Percentiles rank a stretch among this genome's conserved stretches.
Conservation (phyloP, 2,888 invertebrate species). For the Allophyes oxyacanthae region DNA sequence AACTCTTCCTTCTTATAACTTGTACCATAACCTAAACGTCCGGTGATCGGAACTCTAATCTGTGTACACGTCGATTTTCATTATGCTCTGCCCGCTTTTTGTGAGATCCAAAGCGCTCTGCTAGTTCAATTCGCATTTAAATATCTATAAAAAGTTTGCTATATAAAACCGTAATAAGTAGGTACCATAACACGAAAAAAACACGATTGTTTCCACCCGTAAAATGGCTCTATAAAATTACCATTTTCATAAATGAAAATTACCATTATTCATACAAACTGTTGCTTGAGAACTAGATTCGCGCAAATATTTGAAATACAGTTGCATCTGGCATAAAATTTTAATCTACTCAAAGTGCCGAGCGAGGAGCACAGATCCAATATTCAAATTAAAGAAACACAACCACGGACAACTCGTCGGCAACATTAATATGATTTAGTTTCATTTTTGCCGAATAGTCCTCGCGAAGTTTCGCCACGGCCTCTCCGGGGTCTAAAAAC, state of each 20-base stretch:
- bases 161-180: neutral
- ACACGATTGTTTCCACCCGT: slow-evolving; percentile 5
- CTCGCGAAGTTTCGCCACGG: slow-evolving; percentile 60
- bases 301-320: slow-evolving; percentile 60
- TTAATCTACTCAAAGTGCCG: slow-evolving; percentile 63
- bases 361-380: slow-evolving; percentile 59
- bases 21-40: slow-evolving; percentile 49
- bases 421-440: slow-evolving; percentile 75
- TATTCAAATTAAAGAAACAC: slow-evolving; percentile 75
- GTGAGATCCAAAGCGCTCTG: slow-evolving; percentile 61
- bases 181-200: slow-evolving; percentile 3
- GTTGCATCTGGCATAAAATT: slow-evolving; percentile 63
- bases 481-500: slow-evolving; percentile 64
- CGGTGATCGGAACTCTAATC: slow-evolving; percentile 71
- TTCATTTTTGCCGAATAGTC: slow-evolving; percentile 74
- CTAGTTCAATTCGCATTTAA: slow-evolving; percentile 73
- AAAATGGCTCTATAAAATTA: slow-evolving; percentile 30
- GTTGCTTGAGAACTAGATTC: slow-evolving; percentile 50
- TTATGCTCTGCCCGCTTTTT: slow-evolving; percentile 77
- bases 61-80: slow-evolving; percentile 81
- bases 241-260: slow-evolving; percentile 37
- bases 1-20: slow-evolving; percentile 39
- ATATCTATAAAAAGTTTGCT: slow-evolving; percentile 16
- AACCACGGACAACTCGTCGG: slow-evolving; percentile 57
- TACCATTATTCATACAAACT: slow-evolving; percentile 50